Percentiles rank a stretch among this genome's conserved stretches.
These are phyloP conservation scores for Scopus umbretta DNA, from an alignment of 2,113 vertebrate genomes.

Conservation along the genomic window DNA sequence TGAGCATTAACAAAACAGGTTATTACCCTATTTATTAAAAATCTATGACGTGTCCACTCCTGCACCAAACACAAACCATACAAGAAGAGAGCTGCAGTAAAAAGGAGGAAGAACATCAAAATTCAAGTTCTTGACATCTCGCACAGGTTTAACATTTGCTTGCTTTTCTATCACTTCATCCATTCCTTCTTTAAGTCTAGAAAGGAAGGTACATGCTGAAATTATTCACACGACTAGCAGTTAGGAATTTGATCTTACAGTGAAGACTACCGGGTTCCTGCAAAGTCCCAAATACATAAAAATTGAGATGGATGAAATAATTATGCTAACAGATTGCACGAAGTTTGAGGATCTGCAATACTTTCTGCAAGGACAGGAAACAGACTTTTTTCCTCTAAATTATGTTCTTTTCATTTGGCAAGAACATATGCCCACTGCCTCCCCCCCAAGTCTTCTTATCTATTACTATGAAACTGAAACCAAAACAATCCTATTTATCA, in stretches of 20 bases:
- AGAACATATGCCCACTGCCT: slow-evolving; percentile 44
- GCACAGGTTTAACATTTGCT: rapidly evolving
- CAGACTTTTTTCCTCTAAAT: slow-evolving; percentile 36
- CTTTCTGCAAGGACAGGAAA: slow-evolving; percentile 29
- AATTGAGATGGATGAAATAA: neutral
- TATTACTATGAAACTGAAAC: neutral
- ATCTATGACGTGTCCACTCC: neutral
- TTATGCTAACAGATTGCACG: slow-evolving; percentile 32
- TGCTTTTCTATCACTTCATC: neutral
- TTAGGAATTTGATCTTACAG: neutral
- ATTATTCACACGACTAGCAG: neutral
- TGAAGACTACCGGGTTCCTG: neutral
- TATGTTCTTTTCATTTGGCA: slow-evolving; percentile 36
- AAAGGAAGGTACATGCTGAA: neutral
- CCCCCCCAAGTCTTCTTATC: neutral
- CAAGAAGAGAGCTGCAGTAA: neutral
- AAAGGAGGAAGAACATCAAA: neutral
- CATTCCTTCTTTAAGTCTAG: neutral
- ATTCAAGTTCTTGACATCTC: too few species aligned
- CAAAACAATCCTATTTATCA: neutral
- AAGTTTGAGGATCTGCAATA: slow-evolving; percentile 14
- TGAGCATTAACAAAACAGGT: neutral
- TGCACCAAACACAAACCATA: neutral
- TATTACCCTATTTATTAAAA: slow-evolving; percentile 52
- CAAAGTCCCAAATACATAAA: neutral